Base-by-base conservation (phyloP, 2,797 vertebrate species). In the Moxostoma hubbsi region DNA sequence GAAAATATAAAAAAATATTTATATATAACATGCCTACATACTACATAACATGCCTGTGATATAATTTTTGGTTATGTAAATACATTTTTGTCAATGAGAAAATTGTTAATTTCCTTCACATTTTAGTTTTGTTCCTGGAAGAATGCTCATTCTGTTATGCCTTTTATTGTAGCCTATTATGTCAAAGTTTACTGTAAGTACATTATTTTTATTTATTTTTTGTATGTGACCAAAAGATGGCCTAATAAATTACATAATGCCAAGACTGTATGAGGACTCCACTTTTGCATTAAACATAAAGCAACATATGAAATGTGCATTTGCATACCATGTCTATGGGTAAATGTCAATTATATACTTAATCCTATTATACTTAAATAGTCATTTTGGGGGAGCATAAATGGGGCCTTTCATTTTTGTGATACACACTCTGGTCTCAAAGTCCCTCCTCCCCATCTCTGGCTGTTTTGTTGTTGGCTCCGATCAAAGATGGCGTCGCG, bases 401-500 rank as follows among this genome's bases (percentile, higher is more conserved):
- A 62, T 24, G 61, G 54, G 46, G 43, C 62, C 24, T 59, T 71
- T 9, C 55, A 5, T 61, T 6, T 45, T 82, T 51, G 53, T 83
- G 83, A 92, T 91, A 90, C 86, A 90, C 81, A 86, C 59, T 10
- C 0, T 16, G 4, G 0, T 15, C 51, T 0, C 46, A 9, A 87
- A 86, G 89, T 84, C 82, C 90, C 93, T 83, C 93, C 93, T 86
- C 81, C 24, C 5, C 59, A 5, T 47, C 5, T n/a, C 82, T 55
- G 81, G 75, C 91, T 88, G 80, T 90, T 89, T 92, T 92, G 90
- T 93, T 91, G 85, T 87, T 85, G 84, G 66, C 84, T 76, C 84
- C 89, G 82, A 89, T 87, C 85, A 92, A 94, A 94, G 90, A 95
- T 94, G 94, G 93, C 93, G 90, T 50, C 86, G 63, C 89, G 90